Evolutionary conservation across 1,140 invertebrate species (phyloP).

Genomic region (Arctopsyche grandis): DNA sequence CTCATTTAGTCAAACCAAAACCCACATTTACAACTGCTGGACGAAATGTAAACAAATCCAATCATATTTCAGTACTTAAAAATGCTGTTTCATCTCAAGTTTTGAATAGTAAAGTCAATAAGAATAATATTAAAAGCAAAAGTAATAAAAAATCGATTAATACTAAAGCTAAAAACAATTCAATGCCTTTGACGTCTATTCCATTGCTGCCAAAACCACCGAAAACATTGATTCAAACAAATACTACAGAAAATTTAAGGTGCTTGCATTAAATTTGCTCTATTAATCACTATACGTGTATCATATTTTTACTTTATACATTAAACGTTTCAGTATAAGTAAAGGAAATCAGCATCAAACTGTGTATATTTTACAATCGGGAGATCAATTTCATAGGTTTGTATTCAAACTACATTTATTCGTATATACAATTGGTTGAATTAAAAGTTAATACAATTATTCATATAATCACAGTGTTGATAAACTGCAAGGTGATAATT

Average conservation of each 20-base stretch:
- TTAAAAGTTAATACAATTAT: background rate
- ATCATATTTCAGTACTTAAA: background rate
- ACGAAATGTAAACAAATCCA: background rate
- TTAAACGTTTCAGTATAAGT: slow-evolving; percentile 42
- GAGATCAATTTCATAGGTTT: slow-evolving; percentile 47
- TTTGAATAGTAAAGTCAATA: background rate
- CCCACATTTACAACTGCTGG: too few species aligned
- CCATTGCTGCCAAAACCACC: slow-evolving; percentile 37
- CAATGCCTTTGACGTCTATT: slow-evolving; percentile 28
- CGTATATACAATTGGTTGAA: background rate
- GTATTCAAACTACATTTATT: background rate
- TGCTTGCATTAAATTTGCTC: slow-evolving; percentile 1
- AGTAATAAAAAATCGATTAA: background rate
- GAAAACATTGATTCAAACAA: slow-evolving; percentile 25
- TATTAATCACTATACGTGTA: slow-evolving; percentile 5
- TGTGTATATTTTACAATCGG: slow-evolving; percentile 43
- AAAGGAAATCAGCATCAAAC: slow-evolving; percentile 28
- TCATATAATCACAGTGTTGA: slow-evolving; percentile 40
- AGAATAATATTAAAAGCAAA: background rate
- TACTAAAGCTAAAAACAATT: background rate
- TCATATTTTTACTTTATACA: background rate
- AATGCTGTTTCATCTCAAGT: background rate
- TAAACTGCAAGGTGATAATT: slow-evolving; percentile 44
- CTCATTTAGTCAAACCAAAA: too few species aligned
- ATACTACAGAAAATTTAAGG: slow-evolving; percentile 25